These are phyloP conservation scores for Prionailurus viverrinus DNA, from an alignment of 2,113 vertebrate genomes.

Conservation along the genomic window DNA sequence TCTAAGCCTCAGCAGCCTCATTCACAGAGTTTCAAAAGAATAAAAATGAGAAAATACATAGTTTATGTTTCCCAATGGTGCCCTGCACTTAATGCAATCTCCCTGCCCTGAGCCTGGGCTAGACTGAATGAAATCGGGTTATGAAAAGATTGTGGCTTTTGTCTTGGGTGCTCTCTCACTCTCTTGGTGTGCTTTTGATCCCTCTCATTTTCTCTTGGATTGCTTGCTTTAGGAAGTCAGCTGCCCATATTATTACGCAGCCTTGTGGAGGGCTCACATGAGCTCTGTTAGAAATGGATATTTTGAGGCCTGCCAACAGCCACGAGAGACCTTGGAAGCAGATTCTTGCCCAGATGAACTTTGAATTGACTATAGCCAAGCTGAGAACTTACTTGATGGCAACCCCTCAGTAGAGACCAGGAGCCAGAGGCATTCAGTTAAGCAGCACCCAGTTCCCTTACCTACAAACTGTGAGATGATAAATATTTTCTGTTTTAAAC, in stretches of 20 bases:
- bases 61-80: not conserved
- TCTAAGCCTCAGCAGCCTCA: not conserved
- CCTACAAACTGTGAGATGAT: not conserved
- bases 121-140: not conserved
- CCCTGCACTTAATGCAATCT: not conserved
- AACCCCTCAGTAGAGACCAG: not conserved
- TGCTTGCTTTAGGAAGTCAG: not conserved
- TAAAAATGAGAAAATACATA: not conserved
- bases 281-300: not conserved
- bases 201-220: not conserved
- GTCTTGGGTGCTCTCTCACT: not conserved
- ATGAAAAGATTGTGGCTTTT: not conserved
- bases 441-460: not conserved
- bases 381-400: not conserved
- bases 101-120: not conserved
- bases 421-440: not conserved
- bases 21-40: not conserved
- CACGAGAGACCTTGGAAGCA: not conserved
- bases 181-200: not conserved
- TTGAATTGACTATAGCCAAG: not conserved
- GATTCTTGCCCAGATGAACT: not conserved
- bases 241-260: not conserved
- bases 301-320: not conserved
- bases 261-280: not conserved
- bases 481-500: slow-evolving; percentile 21